Conservation (phyloP, 2,113 vertebrate species). For the Bambusicola thoracicus region DNA sequence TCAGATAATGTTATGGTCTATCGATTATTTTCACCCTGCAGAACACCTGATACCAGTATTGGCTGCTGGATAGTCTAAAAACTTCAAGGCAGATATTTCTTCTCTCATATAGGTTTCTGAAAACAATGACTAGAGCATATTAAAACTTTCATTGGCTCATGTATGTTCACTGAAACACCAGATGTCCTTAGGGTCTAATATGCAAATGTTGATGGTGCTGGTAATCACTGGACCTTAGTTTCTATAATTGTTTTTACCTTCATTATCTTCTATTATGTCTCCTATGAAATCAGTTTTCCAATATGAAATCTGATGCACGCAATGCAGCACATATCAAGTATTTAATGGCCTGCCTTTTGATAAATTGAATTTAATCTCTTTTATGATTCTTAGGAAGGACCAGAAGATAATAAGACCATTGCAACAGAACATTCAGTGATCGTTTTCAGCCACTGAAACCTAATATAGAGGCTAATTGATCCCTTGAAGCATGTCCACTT, state of each 20-base stretch:
- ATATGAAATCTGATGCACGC: constrained; percentile 41
- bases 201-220: constrained; percentile 71
- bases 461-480: constrained; percentile 50
- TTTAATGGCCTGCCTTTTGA: constrained; percentile 73
- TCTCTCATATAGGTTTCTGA: background rate
- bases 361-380: constrained; percentile 78
- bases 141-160: constrained; percentile 46
- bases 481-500: constrained; percentile 28
- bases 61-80: constrained; percentile 10
- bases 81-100: background rate
- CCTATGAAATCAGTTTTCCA: constrained; percentile 68
- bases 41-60: constrained; percentile 6
- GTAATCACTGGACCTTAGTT: constrained; percentile 69
- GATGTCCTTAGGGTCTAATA: constrained; percentile 57
- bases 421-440: constrained; percentile 49
- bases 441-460: constrained; percentile 39
- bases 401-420: constrained; percentile 52
- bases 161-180: constrained; percentile 64
- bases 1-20: background rate
- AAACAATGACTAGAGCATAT: constrained; percentile 51
- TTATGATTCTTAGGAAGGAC: constrained; percentile 68
- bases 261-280: constrained; percentile 70
- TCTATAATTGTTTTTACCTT: constrained; percentile 73
- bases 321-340: constrained; percentile 53
- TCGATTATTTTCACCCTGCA: background rate